A percentile compares a stretch with the other conserved stretches of the same genome.
These are phyloP conservation scores for Asbolus verrucosus DNA, from an alignment of 1,140 invertebrate genomes.

Conservation along the genomic window DNA sequence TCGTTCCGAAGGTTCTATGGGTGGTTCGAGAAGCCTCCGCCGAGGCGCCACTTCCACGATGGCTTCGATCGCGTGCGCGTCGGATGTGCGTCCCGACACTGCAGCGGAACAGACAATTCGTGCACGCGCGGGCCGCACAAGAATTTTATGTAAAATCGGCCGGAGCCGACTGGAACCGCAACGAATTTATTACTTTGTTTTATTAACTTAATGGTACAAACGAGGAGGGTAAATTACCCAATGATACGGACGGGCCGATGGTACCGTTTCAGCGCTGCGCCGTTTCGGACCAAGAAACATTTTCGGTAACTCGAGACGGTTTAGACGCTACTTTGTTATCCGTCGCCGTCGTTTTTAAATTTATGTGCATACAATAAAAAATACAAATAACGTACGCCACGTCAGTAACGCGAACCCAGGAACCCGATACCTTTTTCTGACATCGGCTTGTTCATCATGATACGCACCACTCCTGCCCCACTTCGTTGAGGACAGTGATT, in stretches of 20 bases:
- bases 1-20: slow-evolving; percentile 26
- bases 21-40: slow-evolving; percentile 43
- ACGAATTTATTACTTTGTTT: slow-evolving; percentile 22
- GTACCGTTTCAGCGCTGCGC: background rate
- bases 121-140: background rate
- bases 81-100: slow-evolving; percentile 34
- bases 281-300: background rate
- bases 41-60: slow-evolving; percentile 44
- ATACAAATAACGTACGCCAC: background rate
- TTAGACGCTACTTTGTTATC: background rate
- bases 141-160: background rate
- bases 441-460: too few relatives aligned
- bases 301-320: slow-evolving; percentile 1
- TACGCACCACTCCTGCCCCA: too few relatives aligned
- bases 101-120: slow-evolving; percentile 10
- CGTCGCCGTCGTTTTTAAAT: slow-evolving; percentile 3
- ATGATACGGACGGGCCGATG: background rate
- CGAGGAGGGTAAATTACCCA: slow-evolving; percentile 14
- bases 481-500: too few relatives aligned
- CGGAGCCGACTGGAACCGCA: background rate
- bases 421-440: background rate
- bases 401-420: background rate
- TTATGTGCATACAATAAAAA: slow-evolving; percentile 9
- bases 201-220: slow-evolving; percentile 35
- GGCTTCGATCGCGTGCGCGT: slow-evolving; percentile 48